Conservation (phyloP, 2,113 vertebrate species). For the Telmatochromis brichardi region DNA sequence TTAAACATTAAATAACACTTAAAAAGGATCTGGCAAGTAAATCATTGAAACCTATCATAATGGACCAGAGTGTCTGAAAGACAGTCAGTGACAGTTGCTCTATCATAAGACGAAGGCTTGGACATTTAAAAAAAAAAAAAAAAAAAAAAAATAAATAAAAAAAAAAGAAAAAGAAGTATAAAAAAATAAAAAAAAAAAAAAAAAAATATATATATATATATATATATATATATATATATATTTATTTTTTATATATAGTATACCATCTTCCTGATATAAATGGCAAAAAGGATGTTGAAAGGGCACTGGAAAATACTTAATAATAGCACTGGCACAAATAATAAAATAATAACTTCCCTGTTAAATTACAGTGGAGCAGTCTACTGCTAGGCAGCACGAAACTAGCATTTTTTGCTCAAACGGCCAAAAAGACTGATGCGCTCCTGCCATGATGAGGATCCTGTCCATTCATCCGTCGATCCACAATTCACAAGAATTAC, state of each 20-base stretch:
- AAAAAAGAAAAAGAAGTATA: too few species aligned
- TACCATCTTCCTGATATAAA: background rate
- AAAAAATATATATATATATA: too few species aligned
- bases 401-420: background rate
- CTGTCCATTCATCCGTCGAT: background rate
- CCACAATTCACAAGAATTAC: background rate
- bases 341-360: background rate
- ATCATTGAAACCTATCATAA: too few species aligned
- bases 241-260: too few species aligned
- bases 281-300: background rate
- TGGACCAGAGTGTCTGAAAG: too few species aligned
- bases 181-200: too few species aligned
- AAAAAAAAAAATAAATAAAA: too few species aligned
- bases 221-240: background rate
- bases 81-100: too few species aligned
- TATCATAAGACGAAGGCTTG: too few species aligned
- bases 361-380: background rate
- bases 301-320: background rate
- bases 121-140: too few species aligned
- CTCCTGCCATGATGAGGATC: background rate
- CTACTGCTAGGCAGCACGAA: fast-evolving
- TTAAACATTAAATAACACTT: too few species aligned
- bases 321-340: background rate
- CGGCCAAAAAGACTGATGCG: fast-evolving
- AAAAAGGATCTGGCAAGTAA: too few species aligned